Percentiles rank a stretch among this genome's conserved stretches.
Conservation (phyloP, 2,113 vertebrate genomes). For the Gadus chalcogrammus region DNA sequence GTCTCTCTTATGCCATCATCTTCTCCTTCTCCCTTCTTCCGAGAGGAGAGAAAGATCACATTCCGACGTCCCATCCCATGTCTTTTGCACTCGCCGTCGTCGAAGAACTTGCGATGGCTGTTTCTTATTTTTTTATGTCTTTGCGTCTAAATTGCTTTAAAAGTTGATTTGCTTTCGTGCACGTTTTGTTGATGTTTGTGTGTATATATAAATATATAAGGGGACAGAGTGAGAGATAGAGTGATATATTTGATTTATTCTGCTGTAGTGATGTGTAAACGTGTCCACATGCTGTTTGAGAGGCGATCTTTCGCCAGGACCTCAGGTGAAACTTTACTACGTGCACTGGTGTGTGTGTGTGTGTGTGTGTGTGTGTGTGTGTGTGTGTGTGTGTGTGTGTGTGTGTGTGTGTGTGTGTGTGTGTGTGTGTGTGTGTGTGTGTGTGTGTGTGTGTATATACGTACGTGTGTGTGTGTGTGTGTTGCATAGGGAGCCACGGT, state of each 20-base stretch:
- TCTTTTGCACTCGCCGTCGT: constrained; percentile 66
- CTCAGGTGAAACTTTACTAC: constrained; percentile 66
- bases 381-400: constrained; percentile 9
- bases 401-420: too few species aligned
- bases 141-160: constrained; percentile 59
- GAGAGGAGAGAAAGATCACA: constrained; percentile 56
- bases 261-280: constrained; percentile 34
- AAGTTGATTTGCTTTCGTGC: constrained; percentile 42
- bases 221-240: constrained; percentile 29
- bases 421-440: background rate
- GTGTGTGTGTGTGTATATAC: too few species aligned
- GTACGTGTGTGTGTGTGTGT: background rate
- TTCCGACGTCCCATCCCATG: constrained; percentile 62
- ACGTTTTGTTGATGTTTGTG: constrained; percentile 41
- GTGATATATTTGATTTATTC: constrained; percentile 42
- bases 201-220: too few species aligned
- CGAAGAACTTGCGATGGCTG: constrained; percentile 42
- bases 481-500: too few species aligned
- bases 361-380: constrained; percentile 21
- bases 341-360: constrained; percentile 52
- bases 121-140: constrained; percentile 39
- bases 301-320: constrained; percentile 44
- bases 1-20: constrained; percentile 36
- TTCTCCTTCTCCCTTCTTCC: constrained; percentile 47
- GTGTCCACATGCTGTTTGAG: constrained; percentile 57